phyloP scores from a whole-genome alignment of 1,140 invertebrate genomes.

The Whitmania pigra region DNA sequence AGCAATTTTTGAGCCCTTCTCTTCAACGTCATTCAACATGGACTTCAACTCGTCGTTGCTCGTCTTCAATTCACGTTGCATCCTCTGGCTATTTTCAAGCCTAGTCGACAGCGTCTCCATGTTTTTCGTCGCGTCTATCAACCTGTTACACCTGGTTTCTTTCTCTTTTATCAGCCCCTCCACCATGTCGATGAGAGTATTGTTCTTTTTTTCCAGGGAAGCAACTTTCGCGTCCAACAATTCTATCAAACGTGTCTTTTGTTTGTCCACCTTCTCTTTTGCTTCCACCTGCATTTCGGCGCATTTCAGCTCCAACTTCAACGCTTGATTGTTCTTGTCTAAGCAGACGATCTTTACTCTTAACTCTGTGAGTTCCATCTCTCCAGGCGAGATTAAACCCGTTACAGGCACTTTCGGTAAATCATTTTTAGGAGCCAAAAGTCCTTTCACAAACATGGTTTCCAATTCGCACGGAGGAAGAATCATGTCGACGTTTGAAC shows the following conservation, averaged over 20 bases:
- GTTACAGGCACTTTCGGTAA: background rate
- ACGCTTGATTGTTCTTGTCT: slow-evolving; percentile 9
- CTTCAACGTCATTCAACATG: slow-evolving; percentile 9
- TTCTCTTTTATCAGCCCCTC: slow-evolving; percentile 15
- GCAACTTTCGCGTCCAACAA: slow-evolving; percentile 12
- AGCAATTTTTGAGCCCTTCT: slow-evolving; percentile 16
- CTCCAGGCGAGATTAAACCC: background rate
- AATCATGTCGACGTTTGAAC: slow-evolving; percentile 13
- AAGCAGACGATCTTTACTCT: slow-evolving; percentile 15
- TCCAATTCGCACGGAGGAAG: slow-evolving; percentile 9
- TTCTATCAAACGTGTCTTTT: slow-evolving; percentile 17
- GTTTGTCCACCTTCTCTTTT: slow-evolving; percentile 10
- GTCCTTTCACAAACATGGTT: slow-evolving; percentile 3
- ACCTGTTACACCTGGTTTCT: slow-evolving; percentile 8
- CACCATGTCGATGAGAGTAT: slow-evolving; percentile 12
- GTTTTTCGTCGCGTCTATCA: slow-evolving; percentile 14
- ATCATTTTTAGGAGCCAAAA: background rate
- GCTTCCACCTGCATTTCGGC: slow-evolving; percentile 18
- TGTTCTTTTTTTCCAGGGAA: slow-evolving; percentile 9
- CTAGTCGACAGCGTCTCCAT: slow-evolving; percentile 13
- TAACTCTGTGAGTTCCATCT: slow-evolving; percentile 15
- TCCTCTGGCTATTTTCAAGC: slow-evolving; percentile 1
- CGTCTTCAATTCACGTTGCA: slow-evolving; percentile 6
- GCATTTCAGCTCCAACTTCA: slow-evolving; percentile 19
- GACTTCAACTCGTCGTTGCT: slow-evolving; percentile 14